phyloP scores from a whole-genome alignment of 2,797 vertebrate species.

The Falco naumanni region DNA sequence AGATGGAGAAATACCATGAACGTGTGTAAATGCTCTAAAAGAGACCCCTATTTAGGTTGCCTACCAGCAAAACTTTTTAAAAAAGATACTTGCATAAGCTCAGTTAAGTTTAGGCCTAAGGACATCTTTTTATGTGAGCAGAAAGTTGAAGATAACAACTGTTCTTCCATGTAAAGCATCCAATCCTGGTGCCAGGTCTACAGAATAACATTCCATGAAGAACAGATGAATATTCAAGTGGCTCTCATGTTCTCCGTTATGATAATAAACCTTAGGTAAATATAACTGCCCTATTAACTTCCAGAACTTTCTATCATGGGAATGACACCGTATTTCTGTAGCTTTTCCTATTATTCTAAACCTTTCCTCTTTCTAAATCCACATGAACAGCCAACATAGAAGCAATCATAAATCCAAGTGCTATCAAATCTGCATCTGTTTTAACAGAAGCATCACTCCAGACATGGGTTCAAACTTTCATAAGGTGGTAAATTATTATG shows the following conservation, averaged over 20 bases:
- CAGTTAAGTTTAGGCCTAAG: neutral
- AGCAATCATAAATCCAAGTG: neutral
- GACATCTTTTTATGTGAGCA: neutral
- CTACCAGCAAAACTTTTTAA: neutral
- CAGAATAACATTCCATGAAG: neutral
- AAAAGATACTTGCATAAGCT: neutral
- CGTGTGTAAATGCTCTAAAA: neutral
- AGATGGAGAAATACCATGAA: neutral
- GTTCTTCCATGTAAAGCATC: neutral
- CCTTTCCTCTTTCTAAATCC: neutral
- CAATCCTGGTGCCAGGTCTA: neutral
- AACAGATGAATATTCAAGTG: neutral
- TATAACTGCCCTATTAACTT: neutral
- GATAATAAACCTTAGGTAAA: neutral
- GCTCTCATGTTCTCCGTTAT: neutral
- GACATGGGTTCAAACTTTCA: neutral
- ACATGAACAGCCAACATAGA: neutral
- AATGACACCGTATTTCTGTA: neutral
- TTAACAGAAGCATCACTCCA: neutral
- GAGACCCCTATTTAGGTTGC: neutral
- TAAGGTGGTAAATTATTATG: neutral
- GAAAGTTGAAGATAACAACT: neutral
- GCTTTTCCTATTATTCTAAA: neutral
- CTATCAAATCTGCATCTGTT: neutral
- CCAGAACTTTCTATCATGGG: neutral